Evolutionary conservation across 2,888 invertebrate species (phyloP).

Genomic region (Zelleria hepariella): DNA sequence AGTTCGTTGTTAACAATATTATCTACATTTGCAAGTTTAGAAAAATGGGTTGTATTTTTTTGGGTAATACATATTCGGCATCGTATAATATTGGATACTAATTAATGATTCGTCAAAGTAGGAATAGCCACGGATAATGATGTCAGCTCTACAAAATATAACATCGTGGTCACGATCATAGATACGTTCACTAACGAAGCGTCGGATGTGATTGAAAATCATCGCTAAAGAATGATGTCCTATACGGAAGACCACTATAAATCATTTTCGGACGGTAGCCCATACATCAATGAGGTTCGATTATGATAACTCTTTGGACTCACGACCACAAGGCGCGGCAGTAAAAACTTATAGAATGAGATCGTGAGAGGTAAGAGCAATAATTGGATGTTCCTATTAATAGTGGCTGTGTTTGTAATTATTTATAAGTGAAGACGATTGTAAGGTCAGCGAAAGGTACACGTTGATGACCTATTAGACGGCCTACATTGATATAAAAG

Average conservation of each 20-base stretch:
- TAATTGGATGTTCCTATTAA: not conserved
- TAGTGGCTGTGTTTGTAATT: not conserved
- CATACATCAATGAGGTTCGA: constrained; percentile 66
- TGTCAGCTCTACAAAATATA: constrained; percentile 5
- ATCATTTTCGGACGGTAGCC: constrained; percentile 62
- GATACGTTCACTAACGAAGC: constrained; percentile 65
- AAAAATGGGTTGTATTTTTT: too few relatives aligned
- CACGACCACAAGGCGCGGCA: constrained; percentile 1
- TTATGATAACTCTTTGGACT: constrained; percentile 54
- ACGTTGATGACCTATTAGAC: too few relatives aligned
- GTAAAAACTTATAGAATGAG: constrained; percentile 3
- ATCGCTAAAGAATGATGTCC: constrained; percentile 66
- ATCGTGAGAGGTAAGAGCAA: constrained; percentile 3
- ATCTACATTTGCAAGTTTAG: too few relatives aligned
- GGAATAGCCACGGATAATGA: not conserved
- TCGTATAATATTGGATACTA: too few relatives aligned
- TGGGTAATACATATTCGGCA: too few relatives aligned
- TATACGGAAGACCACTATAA: constrained; percentile 67
- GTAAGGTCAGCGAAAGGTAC: too few relatives aligned
- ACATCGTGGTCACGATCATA: constrained; percentile 30
- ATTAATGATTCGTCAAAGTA: not conserved
- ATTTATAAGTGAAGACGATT: too few relatives aligned
- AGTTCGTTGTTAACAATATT: not conserved
- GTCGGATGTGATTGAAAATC: constrained; percentile 70
- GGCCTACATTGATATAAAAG: too few relatives aligned